A percentile compares a stretch with the other conserved stretches of the same genome.
phyloP scores from a whole-genome alignment of 2,888 invertebrate species.

The Holacanthella duospinosa region DNA sequence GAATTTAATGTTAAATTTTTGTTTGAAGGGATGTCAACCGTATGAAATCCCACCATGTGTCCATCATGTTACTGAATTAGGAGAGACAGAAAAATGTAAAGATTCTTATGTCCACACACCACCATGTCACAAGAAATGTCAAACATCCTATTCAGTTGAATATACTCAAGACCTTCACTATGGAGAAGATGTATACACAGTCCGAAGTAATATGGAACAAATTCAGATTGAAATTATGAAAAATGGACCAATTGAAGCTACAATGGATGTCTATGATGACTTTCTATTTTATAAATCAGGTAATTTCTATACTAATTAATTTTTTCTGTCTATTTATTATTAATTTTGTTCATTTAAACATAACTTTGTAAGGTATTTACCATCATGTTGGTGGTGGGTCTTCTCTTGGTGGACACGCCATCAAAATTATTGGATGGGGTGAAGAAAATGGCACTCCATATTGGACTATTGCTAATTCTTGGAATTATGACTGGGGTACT shows the following conservation, averaged over 20 bases:
- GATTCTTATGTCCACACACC: conserved; percentile 60
- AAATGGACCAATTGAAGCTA: conserved; percentile 80
- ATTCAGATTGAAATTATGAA: conserved; percentile 62
- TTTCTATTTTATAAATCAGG: conserved; percentile 72
- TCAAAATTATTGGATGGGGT: conserved; percentile 84
- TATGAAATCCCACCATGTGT: conserved; percentile 78
- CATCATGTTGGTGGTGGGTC: conserved; percentile 59
- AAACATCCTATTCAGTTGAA: conserved; percentile 53
- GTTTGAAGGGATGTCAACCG: conserved; percentile 63
- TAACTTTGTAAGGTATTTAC: conserved; percentile 51
- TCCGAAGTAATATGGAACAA: conserved; percentile 14
- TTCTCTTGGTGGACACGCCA: conserved; percentile 71
- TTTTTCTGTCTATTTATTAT: not conserved
- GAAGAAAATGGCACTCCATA: conserved; percentile 59
- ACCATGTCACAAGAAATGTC: conserved; percentile 59
- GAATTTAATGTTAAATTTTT: conserved; percentile 10
- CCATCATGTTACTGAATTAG: conserved; percentile 78
- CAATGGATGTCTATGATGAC: conserved; percentile 76
- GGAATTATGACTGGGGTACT: conserved; percentile 82
- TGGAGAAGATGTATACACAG: conserved; percentile 46
- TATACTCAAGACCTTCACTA: conserved; percentile 65
- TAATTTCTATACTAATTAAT: conserved; percentile 27
- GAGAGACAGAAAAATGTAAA: conserved; percentile 57
- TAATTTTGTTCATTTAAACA: not conserved
- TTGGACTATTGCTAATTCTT: conserved; percentile 85